Evolutionary conservation across 2,797 vertebrate species (phyloP).

Genomic region (Coendou prehensilis): DNA sequence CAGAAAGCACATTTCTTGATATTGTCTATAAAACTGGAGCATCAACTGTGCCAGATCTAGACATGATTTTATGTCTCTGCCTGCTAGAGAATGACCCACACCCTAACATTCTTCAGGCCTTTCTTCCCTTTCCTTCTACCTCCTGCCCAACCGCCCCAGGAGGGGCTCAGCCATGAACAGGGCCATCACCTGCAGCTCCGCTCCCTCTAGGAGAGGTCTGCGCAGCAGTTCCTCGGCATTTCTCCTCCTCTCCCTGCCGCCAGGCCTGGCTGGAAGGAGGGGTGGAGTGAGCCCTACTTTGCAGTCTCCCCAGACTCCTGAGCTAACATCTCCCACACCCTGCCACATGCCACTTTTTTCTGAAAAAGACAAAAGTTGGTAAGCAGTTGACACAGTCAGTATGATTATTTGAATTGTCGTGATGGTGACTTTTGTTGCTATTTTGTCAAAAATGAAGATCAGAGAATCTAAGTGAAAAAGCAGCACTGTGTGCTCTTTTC

Average conservation of each 20-base stretch:
- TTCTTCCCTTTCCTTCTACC: background rate
- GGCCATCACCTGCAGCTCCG: accelerated
- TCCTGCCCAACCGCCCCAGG: no score
- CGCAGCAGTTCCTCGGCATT: background rate
- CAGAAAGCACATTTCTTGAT: background rate
- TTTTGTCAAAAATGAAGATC: background rate
- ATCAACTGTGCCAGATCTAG: background rate
- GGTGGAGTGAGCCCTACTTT: accelerated
- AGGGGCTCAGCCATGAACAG: background rate
- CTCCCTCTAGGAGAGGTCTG: background rate
- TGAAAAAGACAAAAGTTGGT: background rate
- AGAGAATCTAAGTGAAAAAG: background rate
- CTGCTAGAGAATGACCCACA: no score
- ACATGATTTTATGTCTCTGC: background rate
- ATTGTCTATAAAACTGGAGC: background rate
- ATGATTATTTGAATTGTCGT: background rate
- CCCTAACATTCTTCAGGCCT: background rate
- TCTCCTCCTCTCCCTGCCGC: background rate
- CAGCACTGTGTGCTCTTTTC: accelerated
- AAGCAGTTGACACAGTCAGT: background rate
- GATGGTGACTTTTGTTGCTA: background rate
- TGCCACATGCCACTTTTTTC: background rate
- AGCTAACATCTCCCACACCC: no score
- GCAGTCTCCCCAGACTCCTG: background rate
- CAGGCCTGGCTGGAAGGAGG: background rate